phyloP scores from a whole-genome alignment of 1,140 invertebrate species.

The Penaeus vannamei region DNA sequence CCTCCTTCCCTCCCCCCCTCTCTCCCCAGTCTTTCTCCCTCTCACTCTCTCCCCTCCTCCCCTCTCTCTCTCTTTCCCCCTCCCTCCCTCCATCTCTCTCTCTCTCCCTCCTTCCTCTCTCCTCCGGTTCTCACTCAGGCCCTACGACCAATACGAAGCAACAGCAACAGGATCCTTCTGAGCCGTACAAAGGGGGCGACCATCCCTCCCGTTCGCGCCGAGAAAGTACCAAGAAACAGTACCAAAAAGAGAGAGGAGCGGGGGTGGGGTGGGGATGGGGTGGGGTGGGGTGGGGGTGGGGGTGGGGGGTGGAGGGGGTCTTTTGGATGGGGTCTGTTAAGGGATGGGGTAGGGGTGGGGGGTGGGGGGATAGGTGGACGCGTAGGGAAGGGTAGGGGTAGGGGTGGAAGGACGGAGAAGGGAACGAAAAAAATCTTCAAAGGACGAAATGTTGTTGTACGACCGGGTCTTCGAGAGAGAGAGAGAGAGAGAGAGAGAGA shows the following conservation, averaged over 20 bases:
- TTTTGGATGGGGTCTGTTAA: too few species aligned
- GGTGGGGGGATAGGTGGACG: background rate
- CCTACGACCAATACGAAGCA: too few species aligned
- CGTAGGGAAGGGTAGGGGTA: background rate
- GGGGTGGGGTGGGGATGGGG: background rate
- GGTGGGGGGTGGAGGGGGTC: background rate
- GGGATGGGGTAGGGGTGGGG: background rate
- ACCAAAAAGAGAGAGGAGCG: background rate
- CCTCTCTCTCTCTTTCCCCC: constrained; percentile 23
- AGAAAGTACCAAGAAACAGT: background rate
- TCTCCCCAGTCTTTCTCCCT: too few species aligned
- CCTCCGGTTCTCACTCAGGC: too few species aligned
- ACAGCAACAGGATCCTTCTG: too few species aligned
- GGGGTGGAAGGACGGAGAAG: background rate
- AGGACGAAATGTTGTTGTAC: background rate
- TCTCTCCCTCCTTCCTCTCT: constrained; percentile 17
- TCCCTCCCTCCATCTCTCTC: constrained; percentile 42
- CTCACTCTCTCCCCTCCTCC: too few species aligned
- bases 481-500: constrained; percentile 36
- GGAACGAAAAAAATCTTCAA: background rate
- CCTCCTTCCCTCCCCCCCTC: too few species aligned
- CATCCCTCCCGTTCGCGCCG: too few species aligned
- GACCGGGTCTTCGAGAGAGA: background rate
- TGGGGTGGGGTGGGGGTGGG: background rate
- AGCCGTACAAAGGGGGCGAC: too few species aligned